Evolutionary conservation across 2,888 invertebrate species (phyloP), one percentile per base, ranked within the genome.

Genomic region (Cheilosia variabilis): DNA sequence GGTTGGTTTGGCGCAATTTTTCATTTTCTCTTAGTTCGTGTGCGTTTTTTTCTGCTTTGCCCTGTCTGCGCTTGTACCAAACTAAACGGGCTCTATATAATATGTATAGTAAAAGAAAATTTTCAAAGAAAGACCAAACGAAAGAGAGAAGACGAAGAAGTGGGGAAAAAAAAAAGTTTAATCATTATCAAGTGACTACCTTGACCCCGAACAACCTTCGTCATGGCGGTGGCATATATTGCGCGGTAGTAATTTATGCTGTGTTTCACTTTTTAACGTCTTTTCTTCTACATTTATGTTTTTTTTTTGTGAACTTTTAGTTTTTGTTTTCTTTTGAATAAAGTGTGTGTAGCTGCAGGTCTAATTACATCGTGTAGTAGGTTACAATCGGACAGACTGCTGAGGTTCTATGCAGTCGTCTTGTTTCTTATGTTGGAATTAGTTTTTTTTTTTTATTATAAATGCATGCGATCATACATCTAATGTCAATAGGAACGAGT

Each of bases 171-270:
- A 87, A 58, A 87, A 82, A 60, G 1, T 66, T 78, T 69, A 87
- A 87, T 86, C 84, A 86, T 86, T 86, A 86, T 86, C 84, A 86
- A 86, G 76, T 72, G 84, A 76, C 84, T 80, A 86, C 84, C 84
- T 86, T 86, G 84, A 86, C 84, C 84, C 76, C 80, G 60, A 80
- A 86, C 84, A 80, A 80, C 84, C 84, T 86, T 86, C 84, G 71
- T 79, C 80, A 76, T 80, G 80, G 66, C 80, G 80, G 57, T 80
- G 80, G 84, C 84, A 86, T 80, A 86, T 76, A 79, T 75, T 76
- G 84, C 71, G 75, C 75, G 75, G 69, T 62, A 86, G 80, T 80
- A 86, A 86, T 80, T 80, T 86, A 86, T 86, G 80, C 84, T 83
- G 77, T 73, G 69, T 86, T 86, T 80, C 84, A 86, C 84, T 86